Percentiles rank a stretch among this genome's conserved stretches.
These are phyloP conservation scores for Uria lomvia DNA, from an alignment of 2,113 vertebrate genomes.

Conservation along the genomic window DNA sequence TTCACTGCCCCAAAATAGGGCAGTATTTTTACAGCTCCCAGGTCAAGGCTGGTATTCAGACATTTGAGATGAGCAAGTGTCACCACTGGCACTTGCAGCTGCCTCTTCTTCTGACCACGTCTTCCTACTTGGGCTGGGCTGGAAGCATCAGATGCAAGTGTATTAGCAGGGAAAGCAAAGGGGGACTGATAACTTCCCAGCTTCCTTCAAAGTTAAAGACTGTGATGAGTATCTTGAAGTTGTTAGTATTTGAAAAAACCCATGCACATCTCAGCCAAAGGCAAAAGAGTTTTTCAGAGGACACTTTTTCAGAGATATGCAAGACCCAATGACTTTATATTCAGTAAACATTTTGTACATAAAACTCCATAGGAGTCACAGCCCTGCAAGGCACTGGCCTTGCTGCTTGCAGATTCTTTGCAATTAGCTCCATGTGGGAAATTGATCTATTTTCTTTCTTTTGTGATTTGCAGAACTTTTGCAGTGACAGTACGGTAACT, in stretches of 20 bases:
- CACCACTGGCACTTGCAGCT: not conserved
- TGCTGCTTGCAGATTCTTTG: not conserved
- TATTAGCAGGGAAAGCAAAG: not conserved
- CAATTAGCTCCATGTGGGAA: not conserved
- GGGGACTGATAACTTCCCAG: not conserved
- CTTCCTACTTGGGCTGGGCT: not conserved
- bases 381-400: not conserved
- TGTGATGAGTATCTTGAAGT: not conserved
- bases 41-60: not conserved
- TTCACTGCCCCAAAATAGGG: not conserved
- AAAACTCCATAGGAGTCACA: not conserved
- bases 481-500: not conserved
- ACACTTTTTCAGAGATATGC: not conserved
- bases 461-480: not conserved
- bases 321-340: not conserved
- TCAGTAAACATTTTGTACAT: not conserved
- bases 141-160: not conserved
- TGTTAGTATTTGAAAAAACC: not conserved
- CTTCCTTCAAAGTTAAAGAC: not conserved
- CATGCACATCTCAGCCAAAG: not conserved
- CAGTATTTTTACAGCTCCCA: not conserved
- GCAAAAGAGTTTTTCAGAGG: not conserved
- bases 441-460: not conserved
- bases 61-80: not conserved
- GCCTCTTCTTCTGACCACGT: not conserved